Evolutionary conservation across 2,113 vertebrate genomes (phyloP), one percentile per base, ranked within the genome.

Genomic region (Terrapene triunguis): DNA sequence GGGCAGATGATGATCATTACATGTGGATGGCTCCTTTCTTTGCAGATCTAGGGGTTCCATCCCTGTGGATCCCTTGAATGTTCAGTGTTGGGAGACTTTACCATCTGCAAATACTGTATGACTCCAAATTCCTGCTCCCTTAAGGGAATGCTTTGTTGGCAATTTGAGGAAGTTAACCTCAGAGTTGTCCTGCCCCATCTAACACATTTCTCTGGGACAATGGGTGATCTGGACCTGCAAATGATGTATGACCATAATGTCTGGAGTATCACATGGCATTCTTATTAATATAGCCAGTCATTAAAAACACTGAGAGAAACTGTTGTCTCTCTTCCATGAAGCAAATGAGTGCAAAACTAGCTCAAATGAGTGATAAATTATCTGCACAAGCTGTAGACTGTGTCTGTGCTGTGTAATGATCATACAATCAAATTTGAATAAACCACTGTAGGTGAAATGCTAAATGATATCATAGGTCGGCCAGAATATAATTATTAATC

Each of bases 341-440:
- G 9, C 3, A 59, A 87, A 82, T 13, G 4, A 89, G 50, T 62
- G 42, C 47, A 44, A 25, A 78, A 50, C 9, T 69, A 35, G 62
- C 47, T 85, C 16, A 47, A 89, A 78, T 50, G 35, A 78, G n/a
- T 8, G 84, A 89, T 92, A 76, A 38, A 32, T 1, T 5, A 62
- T 94, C 47, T 76, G 7, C 21, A 76, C 35, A 54, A 53, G 4
- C 42, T 65, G 10, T 22, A 53, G 16, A 12, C 7, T 50, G 12
- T 62, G 32, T 80, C 62, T 44, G 29, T 91, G 48, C 29, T 85
- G 2, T n/a, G 6, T 48, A 79, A 7, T 76, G 53, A 84, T 86
- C 47, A 78, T 87, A 90, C 59, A 85, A 89, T 81, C 55, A 85
- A 27, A 91, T 89, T 16, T 89, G 59, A 95, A 89, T 69, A 92